Base-by-base conservation (phyloP, 2,888 invertebrate genomes). In the Unio delphinus region DNA sequence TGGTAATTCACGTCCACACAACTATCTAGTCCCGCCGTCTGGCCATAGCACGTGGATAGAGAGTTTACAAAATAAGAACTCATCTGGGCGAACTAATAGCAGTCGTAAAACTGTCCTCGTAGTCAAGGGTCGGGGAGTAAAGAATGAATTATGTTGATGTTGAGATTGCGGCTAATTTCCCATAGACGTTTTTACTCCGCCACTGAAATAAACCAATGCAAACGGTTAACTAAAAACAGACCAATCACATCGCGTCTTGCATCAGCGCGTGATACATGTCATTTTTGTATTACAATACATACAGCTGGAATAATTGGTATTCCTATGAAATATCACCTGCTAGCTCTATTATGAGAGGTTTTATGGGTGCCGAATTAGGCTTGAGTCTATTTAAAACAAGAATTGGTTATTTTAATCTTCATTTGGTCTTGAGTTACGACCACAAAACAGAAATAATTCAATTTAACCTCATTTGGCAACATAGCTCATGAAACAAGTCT, bases 41-140 rank as follows among this genome's bases (percentile, higher is more conserved):
- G 85, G 55, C 86, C 85, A 72, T 87, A 87, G 77, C 86, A 87
- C 70, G 85, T 82, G 64, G 87, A 84, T 65, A 87, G 79, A 61
- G 86, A 84, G 79, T 86, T 87, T 67, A 87, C 87, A 78, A 87
- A 87, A 80, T 87, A 87, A 65, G 87, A 87, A 77, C 87, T 87
- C 87, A 87, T 87, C 74, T 76, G 82, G 71, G 75, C 75, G 73
- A 73, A 75, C 71, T 77, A 77, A 77, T 77, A 77, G 73, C 73
- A 76, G 76, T 81, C 83, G 82, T 83, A 83, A 85, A 83, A 76
- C 79, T 84, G 85, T 84, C 85, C 76, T 76, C 68, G 73, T 74
- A 72, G 83, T 84, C 83, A 84, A 75, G 79, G 75, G 76, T 74
- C 75, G 78, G 69, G 74, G 78, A 74, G 77, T 71, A 67, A 62